Base-by-base conservation (phyloP, 2,888 invertebrate species). In the Sinopyrophorus schimmeli region DNA sequence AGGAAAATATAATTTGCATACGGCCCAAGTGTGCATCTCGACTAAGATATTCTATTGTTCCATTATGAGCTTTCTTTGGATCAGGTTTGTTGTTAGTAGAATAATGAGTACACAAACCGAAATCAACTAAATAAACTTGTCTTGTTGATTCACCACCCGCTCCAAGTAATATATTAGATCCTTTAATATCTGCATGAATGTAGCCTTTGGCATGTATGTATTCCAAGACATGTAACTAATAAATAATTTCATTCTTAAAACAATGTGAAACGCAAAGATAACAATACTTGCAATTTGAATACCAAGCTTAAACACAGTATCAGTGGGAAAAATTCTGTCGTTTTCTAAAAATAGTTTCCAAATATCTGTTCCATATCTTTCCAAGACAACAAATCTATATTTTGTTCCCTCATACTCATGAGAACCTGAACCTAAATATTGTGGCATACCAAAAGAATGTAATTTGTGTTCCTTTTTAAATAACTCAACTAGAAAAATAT, bases 41-140 rank as follows among this genome's bases (percentile, higher is more conserved):
- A 59, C 96, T 96, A 0, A 95, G 92, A 69, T 94, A 99, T 67
- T 98, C 95, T 51, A 96, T 88, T 0, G 99, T 99, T 0, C 99
- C 99, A 72, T 99, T 91, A 69, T 99, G 97, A 53, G 93, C 94
- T 69, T 86, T 88, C 62, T 90, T 90, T 0, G 91, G 89, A 74
- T 97, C 92, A 0, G 88, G 85, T 69, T 90, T 91, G 69, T 89
- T 93, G 3, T 61, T 67, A 0, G 84, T 85, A 1, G 80, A 81
- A 59, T 82, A 87, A 57, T 84, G 83, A 7, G 84, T 82, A 0
- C 93, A 95, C 23, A 98, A 76, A 0, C 98, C 98, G 74, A 88
- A 99, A 77, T 99, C 98, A 0, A 98, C 89, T 5, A 99, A 76
- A 73, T 86, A 95, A 0, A 91, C 82, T 64, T 89, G 86, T 58